phyloP scores from a whole-genome alignment of 2,113 vertebrate species.

The Phaethornis superciliosus region DNA sequence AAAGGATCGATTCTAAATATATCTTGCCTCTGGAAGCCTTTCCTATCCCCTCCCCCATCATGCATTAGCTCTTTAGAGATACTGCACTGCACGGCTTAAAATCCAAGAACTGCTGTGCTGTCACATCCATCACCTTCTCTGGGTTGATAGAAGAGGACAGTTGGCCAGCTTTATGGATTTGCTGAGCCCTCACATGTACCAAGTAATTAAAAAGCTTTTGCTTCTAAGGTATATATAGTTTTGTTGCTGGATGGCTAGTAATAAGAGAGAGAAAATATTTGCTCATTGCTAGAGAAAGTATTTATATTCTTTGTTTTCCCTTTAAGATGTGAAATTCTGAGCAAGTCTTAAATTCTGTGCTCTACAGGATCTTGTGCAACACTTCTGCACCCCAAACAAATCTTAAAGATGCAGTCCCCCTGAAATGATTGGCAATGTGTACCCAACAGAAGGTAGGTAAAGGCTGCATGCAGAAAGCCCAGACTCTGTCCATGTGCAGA shows the following conservation, averaged over 20 bases:
- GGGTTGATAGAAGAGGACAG: constrained; percentile 62
- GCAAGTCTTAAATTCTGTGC: background rate
- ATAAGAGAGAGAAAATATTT: background rate
- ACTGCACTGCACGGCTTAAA: constrained; percentile 32
- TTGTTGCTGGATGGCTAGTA: background rate
- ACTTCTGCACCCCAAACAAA: background rate
- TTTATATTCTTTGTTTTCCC: background rate
- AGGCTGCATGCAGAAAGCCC: background rate
- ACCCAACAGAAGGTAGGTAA: background rate
- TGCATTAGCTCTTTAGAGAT: constrained; percentile 41
- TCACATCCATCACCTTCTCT: constrained; percentile 45
- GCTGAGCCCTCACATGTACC: background rate
- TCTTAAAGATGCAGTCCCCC: background rate
- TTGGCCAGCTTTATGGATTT: constrained; percentile 55
- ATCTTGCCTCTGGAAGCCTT: background rate
- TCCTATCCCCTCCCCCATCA: background rate
- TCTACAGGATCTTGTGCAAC: background rate
- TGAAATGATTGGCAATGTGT: background rate
- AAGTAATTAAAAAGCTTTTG: constrained; percentile 57
- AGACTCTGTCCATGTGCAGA: background rate
- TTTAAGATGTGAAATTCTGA: constrained; percentile 2
- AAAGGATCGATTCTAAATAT: constrained; percentile 56
- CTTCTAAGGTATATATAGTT: background rate
- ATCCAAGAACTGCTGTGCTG: constrained; percentile 40
- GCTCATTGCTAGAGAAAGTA: background rate